Evolutionary conservation across 2,888 invertebrate species (phyloP).

Genomic region (Aphelenchoides bicaudatus): DNA sequence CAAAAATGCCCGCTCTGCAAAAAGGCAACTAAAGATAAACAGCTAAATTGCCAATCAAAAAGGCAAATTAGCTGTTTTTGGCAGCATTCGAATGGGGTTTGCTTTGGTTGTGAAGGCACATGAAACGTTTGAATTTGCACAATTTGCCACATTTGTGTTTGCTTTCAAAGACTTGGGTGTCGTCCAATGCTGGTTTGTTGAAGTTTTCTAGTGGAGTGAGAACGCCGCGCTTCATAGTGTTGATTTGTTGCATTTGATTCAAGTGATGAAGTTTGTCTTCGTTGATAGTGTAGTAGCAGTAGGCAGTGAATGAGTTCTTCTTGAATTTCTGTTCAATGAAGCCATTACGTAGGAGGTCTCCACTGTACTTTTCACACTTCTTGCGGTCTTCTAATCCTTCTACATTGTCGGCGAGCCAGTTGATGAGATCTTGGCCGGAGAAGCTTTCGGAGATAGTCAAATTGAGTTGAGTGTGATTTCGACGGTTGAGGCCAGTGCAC

Average conservation of each 20-base stretch:
- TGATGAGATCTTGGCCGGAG: conserved; percentile 22
- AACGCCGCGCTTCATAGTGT: conserved; percentile 17
- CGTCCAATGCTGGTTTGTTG: conserved; percentile 13
- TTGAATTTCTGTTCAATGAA: conserved; percentile 22
- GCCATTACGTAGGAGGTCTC: conserved; percentile 22
- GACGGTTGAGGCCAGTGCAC: conserved; percentile 2
- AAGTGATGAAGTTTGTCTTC: neutral
- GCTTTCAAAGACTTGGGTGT: conserved; percentile 11
- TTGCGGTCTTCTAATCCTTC: conserved; percentile 23
- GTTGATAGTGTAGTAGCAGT: conserved; percentile 28
- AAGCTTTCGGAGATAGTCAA: conserved; percentile 19
- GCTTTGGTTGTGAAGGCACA: conserved; percentile 3
- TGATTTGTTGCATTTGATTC: too few relatives aligned
- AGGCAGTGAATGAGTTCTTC: conserved; percentile 22
- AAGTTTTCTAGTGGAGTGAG: neutral
- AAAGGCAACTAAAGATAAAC: too few relatives aligned
- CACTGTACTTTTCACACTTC: conserved; percentile 27
- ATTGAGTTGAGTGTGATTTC: conserved; percentile 6
- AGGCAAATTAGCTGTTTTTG: too few relatives aligned
- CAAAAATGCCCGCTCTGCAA: too few relatives aligned
- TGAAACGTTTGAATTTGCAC: neutral
- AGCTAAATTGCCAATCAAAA: too few relatives aligned
- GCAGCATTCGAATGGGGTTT: too few relatives aligned
- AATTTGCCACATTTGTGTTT: neutral
- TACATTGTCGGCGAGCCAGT: conserved; percentile 28